phyloP scores from a whole-genome alignment of 2,113 vertebrate genomes.

The Anarhynchus alexandrinus region DNA sequence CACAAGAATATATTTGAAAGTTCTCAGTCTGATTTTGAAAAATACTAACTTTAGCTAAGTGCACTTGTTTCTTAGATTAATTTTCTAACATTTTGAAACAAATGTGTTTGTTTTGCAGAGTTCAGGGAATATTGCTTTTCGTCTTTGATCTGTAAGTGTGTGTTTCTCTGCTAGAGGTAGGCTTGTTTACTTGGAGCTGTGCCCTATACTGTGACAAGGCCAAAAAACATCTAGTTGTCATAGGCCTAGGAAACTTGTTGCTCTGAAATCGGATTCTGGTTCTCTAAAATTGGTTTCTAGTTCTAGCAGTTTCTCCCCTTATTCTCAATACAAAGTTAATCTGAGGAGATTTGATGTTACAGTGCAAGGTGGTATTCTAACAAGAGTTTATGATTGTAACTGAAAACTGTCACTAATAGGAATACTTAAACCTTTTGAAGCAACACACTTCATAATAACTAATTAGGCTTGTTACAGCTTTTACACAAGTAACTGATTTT shows the following conservation, averaged over 20 bases:
- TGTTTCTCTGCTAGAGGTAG: not conserved
- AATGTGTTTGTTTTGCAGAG: accelerated
- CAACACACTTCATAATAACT: not conserved
- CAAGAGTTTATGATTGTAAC: not conserved
- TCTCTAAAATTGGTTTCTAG: not conserved
- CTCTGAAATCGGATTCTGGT: not conserved
- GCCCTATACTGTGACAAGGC: slow-evolving; percentile 14
- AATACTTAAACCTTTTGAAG: not conserved
- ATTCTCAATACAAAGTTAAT: not conserved
- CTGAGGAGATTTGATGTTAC: not conserved
- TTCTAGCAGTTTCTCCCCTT: not conserved
- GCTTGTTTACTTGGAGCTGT: slow-evolving; percentile 43
- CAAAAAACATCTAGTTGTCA: not conserved
- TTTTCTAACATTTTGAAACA: not conserved
- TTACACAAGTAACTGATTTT: not conserved
- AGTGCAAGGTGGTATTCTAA: not conserved
- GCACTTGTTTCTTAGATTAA: not conserved
- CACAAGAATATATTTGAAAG: not conserved
- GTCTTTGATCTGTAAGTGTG: not conserved
- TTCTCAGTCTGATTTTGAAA: not conserved
- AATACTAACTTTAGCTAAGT: not conserved
- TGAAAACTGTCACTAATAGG: not conserved
- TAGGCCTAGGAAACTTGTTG: not conserved
- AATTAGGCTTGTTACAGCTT: not conserved
- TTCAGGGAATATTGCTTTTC: not conserved